These are phyloP conservation scores for Pecten maximus DNA, from an alignment of 2,888 invertebrate genomes.

Conservation along the genomic window DNA sequence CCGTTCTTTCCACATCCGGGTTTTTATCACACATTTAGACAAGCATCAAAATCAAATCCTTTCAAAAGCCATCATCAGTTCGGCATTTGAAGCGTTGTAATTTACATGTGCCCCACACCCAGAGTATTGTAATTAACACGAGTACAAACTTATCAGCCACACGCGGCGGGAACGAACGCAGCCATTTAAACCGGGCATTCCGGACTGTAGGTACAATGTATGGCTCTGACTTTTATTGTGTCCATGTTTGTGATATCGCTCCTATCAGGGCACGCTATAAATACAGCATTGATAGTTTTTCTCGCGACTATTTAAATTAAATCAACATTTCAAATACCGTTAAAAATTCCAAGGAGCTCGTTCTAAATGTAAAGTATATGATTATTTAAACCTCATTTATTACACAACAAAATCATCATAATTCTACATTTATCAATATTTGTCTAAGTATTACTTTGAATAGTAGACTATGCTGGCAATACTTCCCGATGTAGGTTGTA, in stretches of 20 bases:
- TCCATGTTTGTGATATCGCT: background rate
- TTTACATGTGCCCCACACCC: background rate
- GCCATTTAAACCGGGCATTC: slow-evolving; percentile 23
- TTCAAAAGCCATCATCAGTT: background rate
- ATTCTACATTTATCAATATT: background rate
- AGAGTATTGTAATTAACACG: slow-evolving; percentile 8
- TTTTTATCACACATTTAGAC: background rate
- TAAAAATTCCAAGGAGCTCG: background rate
- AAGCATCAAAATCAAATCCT: background rate
- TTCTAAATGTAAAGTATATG: background rate
- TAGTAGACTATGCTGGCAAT: background rate
- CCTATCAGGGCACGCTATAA: background rate
- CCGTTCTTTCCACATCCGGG: background rate
- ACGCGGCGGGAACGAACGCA: background rate
- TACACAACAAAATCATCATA: background rate
- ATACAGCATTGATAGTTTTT: background rate
- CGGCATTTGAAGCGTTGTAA: background rate
- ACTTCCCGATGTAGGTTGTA: background rate
- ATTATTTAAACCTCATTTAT: background rate
- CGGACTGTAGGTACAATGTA: background rate
- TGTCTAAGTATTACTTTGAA: background rate
- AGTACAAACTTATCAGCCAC: background rate
- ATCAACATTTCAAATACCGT: background rate
- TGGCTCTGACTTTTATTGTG: slow-evolving; percentile 2
- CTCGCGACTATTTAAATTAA: background rate